A percentile compares a stretch with the other conserved stretches of the same genome.
These are phyloP conservation scores for Lepus oiostolus DNA, from an alignment of 2,797 vertebrate species.

Conservation along the genomic window DNA sequence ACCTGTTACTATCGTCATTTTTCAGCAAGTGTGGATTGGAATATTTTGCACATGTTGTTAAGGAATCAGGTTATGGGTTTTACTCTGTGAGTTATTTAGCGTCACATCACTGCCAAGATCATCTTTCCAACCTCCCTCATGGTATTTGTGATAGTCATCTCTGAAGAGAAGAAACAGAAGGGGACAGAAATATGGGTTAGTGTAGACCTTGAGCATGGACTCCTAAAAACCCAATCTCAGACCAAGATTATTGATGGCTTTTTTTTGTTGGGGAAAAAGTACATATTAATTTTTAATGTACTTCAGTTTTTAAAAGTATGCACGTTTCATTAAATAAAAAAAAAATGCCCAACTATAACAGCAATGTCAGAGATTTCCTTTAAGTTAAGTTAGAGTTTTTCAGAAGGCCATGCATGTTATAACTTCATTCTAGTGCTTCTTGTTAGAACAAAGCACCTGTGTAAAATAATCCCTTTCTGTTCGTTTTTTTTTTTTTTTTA, in stretches of 20 bases:
- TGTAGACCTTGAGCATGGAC: not conserved
- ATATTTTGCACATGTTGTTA: slow-evolving; percentile 20
- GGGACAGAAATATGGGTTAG: not conserved
- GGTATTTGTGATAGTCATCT: not conserved
- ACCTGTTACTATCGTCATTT: slow-evolving; percentile 25
- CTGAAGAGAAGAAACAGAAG: not conserved
- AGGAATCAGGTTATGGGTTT: slow-evolving; percentile 21
- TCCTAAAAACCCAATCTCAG: not conserved
- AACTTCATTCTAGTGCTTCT: not conserved
- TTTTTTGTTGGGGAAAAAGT: not conserved
- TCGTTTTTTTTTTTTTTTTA: not conserved
- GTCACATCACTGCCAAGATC: not conserved
- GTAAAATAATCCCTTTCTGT: not conserved
- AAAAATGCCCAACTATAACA: not conserved
- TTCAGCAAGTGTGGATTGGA: slow-evolving; percentile 17
- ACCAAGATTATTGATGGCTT: not conserved
- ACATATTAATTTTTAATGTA: not conserved
- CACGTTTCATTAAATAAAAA: not conserved
- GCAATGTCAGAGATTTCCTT: not conserved
- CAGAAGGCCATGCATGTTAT: not conserved
- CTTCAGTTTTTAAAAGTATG: not conserved
- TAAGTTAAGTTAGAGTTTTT: not conserved
- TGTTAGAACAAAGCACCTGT: not conserved
- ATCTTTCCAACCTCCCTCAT: not conserved
- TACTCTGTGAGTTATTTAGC: not conserved